These are phyloP conservation scores for Tetropium fuscum DNA, from an alignment of 2,888 invertebrate genomes.

Conservation along the genomic window DNA sequence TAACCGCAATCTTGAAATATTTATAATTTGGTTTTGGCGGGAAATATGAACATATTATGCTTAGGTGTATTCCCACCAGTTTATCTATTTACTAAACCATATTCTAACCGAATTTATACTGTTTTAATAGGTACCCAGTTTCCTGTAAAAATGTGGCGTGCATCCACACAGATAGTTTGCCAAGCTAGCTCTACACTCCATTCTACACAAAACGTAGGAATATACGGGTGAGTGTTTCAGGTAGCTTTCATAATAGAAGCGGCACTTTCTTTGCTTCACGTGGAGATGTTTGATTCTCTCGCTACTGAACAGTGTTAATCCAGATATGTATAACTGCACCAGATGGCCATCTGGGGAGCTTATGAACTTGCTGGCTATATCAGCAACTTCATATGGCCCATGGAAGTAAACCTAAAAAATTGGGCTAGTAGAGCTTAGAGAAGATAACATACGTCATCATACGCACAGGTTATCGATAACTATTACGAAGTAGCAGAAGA, in stretches of 20 bases:
- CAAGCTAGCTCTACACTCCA: slow-evolving; percentile 77
- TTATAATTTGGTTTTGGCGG: too few species aligned
- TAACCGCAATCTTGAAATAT: too few species aligned
- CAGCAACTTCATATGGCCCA: slow-evolving; percentile 76
- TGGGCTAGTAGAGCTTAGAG: background rate
- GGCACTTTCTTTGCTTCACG: slow-evolving; percentile 77
- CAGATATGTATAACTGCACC: slow-evolving; percentile 59
- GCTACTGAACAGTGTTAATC: slow-evolving; percentile 60
- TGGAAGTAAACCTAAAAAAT: slow-evolving; percentile 72
- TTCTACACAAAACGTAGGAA: slow-evolving; percentile 76
- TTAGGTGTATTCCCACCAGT: too few species aligned
- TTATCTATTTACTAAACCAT: too few species aligned
- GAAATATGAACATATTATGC: too few species aligned
- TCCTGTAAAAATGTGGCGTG: slow-evolving; percentile 80
- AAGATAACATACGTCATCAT: background rate
- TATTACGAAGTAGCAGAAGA: too few species aligned
- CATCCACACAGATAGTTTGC: slow-evolving; percentile 76
- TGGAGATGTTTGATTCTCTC: slow-evolving; percentile 63
- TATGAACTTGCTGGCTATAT: slow-evolving; percentile 69
- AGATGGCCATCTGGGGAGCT: slow-evolving; percentile 57
- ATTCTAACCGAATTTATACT: too few species aligned
- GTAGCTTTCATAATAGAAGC: slow-evolving; percentile 75
- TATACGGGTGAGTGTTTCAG: slow-evolving; percentile 76
- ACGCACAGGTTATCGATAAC: too few species aligned
- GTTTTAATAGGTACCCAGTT: slow-evolving; percentile 67